Conservation (phyloP, 2,113 vertebrate species). For the Hyperopisus bebe region DNA sequence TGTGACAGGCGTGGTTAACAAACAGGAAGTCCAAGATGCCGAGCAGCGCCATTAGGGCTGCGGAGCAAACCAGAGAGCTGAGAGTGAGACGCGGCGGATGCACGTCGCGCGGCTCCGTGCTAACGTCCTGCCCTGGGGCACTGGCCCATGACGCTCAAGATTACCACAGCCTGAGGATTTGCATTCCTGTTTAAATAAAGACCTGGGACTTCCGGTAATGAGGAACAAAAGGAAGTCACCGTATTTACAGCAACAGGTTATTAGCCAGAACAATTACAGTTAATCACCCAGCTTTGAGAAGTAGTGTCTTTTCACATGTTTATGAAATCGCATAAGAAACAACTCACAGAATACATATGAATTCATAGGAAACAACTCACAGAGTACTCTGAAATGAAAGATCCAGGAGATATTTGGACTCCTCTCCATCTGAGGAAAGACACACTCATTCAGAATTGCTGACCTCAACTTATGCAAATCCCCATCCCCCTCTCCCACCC, state of each 20-base stretch:
- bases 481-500: background rate
- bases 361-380: conserved; percentile 61
- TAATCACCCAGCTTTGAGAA: background rate
- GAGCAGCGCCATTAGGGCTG: conserved; percentile 81
- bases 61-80: background rate
- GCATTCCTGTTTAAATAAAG: conserved; percentile 21
- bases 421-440: conserved; percentile 78
- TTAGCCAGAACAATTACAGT: background rate
- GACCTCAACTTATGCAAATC: background rate
- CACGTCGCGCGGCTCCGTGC: background rate
- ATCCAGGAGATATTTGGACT: conserved; percentile 97
- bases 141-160: background rate
- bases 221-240: background rate
- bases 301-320: background rate
- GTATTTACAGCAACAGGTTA: background rate
- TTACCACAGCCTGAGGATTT: conserved; percentile 22
- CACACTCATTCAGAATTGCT: background rate
- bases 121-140: conserved; percentile 1
- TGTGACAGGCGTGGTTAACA: conserved; percentile 88
- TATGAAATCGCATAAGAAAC: background rate
- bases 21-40: conserved; percentile 82
- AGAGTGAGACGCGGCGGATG: background rate
- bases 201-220: background rate
- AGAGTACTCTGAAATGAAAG: conserved; percentile 87
- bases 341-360: conserved; percentile 70